phyloP scores from a whole-genome alignment of 2,113 vertebrate species.

The Siniperca knerii region DNA sequence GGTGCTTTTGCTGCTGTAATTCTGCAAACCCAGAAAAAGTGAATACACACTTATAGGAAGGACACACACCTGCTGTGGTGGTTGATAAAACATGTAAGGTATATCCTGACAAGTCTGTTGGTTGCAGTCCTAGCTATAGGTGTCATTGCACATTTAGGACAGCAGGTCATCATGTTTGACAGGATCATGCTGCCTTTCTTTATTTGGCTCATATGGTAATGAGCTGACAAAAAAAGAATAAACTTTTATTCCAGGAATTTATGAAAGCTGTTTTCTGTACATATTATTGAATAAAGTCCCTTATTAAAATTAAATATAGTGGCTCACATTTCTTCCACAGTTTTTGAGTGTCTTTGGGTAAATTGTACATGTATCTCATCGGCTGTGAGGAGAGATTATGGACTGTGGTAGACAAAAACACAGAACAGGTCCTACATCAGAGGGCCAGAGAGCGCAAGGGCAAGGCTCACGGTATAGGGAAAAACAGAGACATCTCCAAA shows the following conservation, averaged over 20 bases:
- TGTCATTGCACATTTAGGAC: slow-evolving; percentile 17
- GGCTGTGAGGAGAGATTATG: not conserved
- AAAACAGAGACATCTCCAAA: not conserved
- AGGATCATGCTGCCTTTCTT: slow-evolving; percentile 23
- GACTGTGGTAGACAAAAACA: not conserved
- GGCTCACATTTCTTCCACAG: not conserved
- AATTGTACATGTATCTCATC: not conserved
- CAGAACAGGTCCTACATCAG: not conserved
- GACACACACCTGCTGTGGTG: not conserved
- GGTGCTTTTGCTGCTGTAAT: slow-evolving; percentile 61
- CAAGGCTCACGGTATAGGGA: not conserved
- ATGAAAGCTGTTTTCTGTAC: slow-evolving; percentile 26
- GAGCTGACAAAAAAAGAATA: slow-evolving; percentile 5
- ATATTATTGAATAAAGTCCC: slow-evolving; percentile 25
- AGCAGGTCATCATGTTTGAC: slow-evolving; percentile 15
- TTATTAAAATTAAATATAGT: slow-evolving; percentile 3
- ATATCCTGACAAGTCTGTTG: not conserved
- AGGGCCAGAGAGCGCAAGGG: not conserved
- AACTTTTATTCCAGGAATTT: slow-evolving; percentile 25
- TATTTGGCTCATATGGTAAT: slow-evolving; percentile 1
- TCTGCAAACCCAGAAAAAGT: slow-evolving; percentile 3
- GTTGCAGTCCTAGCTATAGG: not conserved
- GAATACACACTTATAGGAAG: slow-evolving; percentile 11
- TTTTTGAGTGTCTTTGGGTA: not conserved
- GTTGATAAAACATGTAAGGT: not conserved